Conservation (phyloP, 2,113 vertebrate genomes). For the Lasiurus borealis region DNA sequence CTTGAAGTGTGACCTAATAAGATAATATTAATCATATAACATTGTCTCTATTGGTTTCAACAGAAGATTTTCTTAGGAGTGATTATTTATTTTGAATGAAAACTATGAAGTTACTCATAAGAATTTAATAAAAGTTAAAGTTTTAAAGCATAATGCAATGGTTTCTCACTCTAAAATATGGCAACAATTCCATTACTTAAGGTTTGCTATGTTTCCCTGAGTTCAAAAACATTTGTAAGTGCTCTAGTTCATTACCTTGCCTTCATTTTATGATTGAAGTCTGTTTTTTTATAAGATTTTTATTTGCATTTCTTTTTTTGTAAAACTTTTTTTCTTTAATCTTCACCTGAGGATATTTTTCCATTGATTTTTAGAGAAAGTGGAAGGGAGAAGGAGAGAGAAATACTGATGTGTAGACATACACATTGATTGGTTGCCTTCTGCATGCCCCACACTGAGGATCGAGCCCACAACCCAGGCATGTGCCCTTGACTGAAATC, state of each 20-base stretch:
- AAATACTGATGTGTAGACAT: neutral
- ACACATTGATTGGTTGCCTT: too few species aligned
- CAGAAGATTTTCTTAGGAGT: constrained; percentile 33
- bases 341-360: too few species aligned
- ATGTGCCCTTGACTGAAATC: too few species aligned
- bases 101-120: constrained; percentile 41
- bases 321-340: neutral
- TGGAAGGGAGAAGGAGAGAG: neutral
- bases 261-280: neutral
- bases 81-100: constrained; percentile 54
- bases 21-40: constrained; percentile 53
- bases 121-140: constrained; percentile 62
- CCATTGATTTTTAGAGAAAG: neutral
- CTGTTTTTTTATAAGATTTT: constrained; percentile 10
- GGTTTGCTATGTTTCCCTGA: neutral
- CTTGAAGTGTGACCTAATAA: constrained; percentile 47
- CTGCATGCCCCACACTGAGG: too few species aligned
- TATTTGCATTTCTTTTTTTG: constrained; percentile 1
- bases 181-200: neutral
- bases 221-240: constrained; percentile 30
- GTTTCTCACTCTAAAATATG: constrained; percentile 24
- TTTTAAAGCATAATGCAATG: constrained; percentile 37
- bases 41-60: constrained; percentile 37
- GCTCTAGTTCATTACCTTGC: neutral
- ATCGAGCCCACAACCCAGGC: too few species aligned